A percentile compares a stretch with the other conserved stretches of the same genome.
These are phyloP conservation scores for Agriopis aurantiaria DNA, from an alignment of 2,888 invertebrate genomes.

Conservation along the genomic window DNA sequence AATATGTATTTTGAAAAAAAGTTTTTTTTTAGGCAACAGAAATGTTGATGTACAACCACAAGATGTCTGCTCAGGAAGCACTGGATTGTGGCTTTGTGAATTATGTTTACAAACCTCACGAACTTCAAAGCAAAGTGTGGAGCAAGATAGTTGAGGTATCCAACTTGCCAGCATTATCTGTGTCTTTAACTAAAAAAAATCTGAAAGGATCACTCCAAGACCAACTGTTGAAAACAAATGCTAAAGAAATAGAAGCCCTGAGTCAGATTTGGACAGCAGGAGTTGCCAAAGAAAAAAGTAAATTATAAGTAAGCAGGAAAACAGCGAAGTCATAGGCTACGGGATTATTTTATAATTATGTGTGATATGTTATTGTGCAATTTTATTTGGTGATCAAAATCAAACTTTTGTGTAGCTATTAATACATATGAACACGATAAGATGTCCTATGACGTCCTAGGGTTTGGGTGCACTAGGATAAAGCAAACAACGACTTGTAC, in stretches of 20 bases:
- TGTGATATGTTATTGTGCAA: neutral
- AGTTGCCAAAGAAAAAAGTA: conserved; percentile 55
- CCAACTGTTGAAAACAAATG: conserved; percentile 88
- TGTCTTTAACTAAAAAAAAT: conserved; percentile 90
- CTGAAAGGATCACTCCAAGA: conserved; percentile 87
- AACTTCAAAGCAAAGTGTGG: conserved; percentile 87
- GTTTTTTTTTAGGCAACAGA: conserved; percentile 81
- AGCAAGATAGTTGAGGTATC: conserved; percentile 85
- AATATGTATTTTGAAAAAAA: neutral
- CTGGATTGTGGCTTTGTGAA: conserved; percentile 92
- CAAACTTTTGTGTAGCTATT: neutral
- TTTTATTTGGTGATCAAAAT: neutral
- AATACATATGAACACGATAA: neutral
- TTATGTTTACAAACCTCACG: conserved; percentile 89
- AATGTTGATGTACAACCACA: conserved; percentile 90
- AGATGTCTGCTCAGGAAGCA: conserved; percentile 93
- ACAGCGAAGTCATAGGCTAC: neutral
- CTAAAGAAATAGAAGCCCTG: conserved; percentile 89
- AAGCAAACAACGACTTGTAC: too few species aligned
- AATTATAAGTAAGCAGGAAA: conserved; percentile 13
- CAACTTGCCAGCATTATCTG: conserved; percentile 83
- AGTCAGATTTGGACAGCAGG: conserved; percentile 88
- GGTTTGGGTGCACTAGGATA: too few species aligned
- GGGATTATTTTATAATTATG: neutral
- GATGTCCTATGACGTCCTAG: too few species aligned